Base-by-base conservation (phyloP, 2,888 invertebrate genomes). In the Tetropium fuscum region DNA sequence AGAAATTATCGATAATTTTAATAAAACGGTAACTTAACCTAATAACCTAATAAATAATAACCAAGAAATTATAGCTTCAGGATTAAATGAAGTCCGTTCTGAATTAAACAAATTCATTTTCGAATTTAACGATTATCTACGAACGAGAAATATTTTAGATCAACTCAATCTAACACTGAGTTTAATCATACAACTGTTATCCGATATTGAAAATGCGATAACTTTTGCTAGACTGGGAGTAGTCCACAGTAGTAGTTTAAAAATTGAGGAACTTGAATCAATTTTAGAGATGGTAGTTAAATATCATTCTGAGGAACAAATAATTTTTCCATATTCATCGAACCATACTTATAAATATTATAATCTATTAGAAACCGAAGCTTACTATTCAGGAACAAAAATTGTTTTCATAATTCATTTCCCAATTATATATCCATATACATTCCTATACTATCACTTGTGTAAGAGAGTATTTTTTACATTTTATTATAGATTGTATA, bases 81-180 rank as follows among this genome's bases (percentile, higher is more conserved):
- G 34, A 1, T n/a, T 48, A 25, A 48, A 48, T 48, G 10, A 48
- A 48, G 15, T 48, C 1, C 30, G 48, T 22, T 25, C 22, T 15
- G 11, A 25, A 25, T 22, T 48, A 18, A 34, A 30, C 10, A 18
- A 36, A 10, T 34, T 34, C n/a, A 13, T 36, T 36, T 36, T 18
- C 7, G 5, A 36, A 7, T 36, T 36, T 18, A 18, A 36, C 36
- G 18, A 16, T n/a, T 36, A 36, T 36, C 8, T 36, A 18, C 11
- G 10, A 36, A n/a, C 18, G 6, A 36, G 36, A 18, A 36, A 36
- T 18, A 7, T 36, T 10, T 13, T 36, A 18, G 36, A n/a, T 36
- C 36, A 36, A 18, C 36, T 36, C 11, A 36, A 10, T 36, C 11
- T 36, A n/a, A 36, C 11, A 36, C 4, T 36, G 11, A 36, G 11